These are phyloP conservation scores for Caenorhabditis brenneri DNA, from an alignment of 1,140 invertebrate species.

Conservation along the genomic window DNA sequence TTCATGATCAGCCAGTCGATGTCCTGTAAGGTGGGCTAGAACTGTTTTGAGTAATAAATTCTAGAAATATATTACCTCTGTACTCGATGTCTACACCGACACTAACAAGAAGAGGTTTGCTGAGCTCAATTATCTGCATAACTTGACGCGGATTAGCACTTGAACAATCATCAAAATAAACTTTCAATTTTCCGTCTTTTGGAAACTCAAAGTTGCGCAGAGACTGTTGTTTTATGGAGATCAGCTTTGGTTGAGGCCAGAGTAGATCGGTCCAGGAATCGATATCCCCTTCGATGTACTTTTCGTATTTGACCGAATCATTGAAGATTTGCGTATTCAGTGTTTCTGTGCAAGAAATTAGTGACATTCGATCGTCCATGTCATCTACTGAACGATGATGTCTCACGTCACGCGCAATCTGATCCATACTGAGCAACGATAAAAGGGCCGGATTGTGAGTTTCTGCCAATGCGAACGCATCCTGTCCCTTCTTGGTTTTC, in stretches of 20 bases:
- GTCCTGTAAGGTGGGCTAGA: slow-evolving; percentile 47
- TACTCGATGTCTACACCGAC: slow-evolving; percentile 58
- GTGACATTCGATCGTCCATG: slow-evolving; percentile 53
- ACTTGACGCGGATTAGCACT: slow-evolving; percentile 52
- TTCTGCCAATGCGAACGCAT: slow-evolving; percentile 50
- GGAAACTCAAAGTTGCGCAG: slow-evolving; percentile 32
- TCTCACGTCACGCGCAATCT: slow-evolving; percentile 45
- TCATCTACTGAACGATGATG: slow-evolving; percentile 50
- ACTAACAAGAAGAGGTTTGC: slow-evolving; percentile 40
- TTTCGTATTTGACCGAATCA: slow-evolving; percentile 44
- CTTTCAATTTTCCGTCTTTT: slow-evolving; percentile 54
- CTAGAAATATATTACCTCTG: slow-evolving; percentile 50
- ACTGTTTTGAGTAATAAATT: not conserved
- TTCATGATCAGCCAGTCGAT: slow-evolving; percentile 50
- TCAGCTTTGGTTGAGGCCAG: slow-evolving; percentile 56
- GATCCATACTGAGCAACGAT: slow-evolving; percentile 49
- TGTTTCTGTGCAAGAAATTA: slow-evolving; percentile 45
- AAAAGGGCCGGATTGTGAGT: slow-evolving; percentile 37
- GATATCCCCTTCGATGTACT: slow-evolving; percentile 30
- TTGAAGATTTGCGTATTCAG: slow-evolving; percentile 43
- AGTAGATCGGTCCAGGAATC: slow-evolving; percentile 59
- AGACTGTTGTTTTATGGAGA: not conserved
- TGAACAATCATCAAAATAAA: slow-evolving; percentile 57
- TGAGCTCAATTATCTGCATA: slow-evolving; percentile 58
- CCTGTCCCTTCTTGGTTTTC: slow-evolving; percentile 40